These are phyloP conservation scores for Macrosoma leucophasiata DNA, from an alignment of 2,888 invertebrate genomes.

Conservation along the genomic window DNA sequence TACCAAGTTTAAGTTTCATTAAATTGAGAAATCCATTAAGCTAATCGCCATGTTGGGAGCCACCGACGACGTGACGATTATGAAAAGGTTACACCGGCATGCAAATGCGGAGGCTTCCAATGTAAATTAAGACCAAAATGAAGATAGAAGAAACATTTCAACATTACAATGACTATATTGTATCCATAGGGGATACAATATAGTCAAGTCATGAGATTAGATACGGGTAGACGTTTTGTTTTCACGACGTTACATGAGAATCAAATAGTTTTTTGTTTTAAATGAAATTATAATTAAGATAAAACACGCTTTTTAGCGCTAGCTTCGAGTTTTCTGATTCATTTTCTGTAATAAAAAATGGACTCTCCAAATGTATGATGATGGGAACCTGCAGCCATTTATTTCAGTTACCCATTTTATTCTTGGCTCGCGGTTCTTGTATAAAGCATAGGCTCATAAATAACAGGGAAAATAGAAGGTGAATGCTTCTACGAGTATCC, in stretches of 20 bases:
- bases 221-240: constrained; percentile 47
- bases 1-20: constrained; percentile 60
- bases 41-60: constrained; percentile 61
- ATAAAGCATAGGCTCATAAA: constrained; percentile 73
- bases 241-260: constrained; percentile 29
- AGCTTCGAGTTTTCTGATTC: constrained; percentile 48
- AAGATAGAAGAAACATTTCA: too few relatives aligned
- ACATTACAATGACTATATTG: too few relatives aligned
- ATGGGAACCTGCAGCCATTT: constrained; percentile 61
- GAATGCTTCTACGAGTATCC: constrained; percentile 72
- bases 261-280: constrained; percentile 17
- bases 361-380: constrained; percentile 58
- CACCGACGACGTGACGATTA: constrained; percentile 62
- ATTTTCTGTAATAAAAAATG: constrained; percentile 55
- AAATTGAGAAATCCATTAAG: constrained; percentile 69
- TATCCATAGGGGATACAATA: too few relatives aligned
- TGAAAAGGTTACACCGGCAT: constrained; percentile 64
- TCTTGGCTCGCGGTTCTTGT: constrained; percentile 68
- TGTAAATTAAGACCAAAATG: constrained; percentile 68
- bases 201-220: constrained; percentile 58
- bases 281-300: constrained; percentile 34
- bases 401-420: constrained; percentile 73
- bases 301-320: constrained; percentile 28
- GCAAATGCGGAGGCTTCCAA: constrained; percentile 63
- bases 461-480: constrained; percentile 74